These are phyloP conservation scores for Pitangus sulphuratus DNA, from an alignment of 2,797 vertebrate genomes.

Conservation along the genomic window DNA sequence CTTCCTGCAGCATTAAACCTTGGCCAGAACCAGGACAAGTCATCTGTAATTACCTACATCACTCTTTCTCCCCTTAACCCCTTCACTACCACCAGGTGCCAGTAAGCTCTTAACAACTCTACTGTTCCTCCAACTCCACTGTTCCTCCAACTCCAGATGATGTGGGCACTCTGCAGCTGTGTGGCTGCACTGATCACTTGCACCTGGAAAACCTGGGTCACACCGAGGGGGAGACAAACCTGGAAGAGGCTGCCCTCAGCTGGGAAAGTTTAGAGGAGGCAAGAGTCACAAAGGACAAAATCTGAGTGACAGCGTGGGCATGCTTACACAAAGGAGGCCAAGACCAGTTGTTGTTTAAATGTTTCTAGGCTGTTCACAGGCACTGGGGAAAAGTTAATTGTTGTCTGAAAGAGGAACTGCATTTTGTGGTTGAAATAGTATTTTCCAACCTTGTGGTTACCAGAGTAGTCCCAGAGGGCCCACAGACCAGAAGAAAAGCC, in stretches of 20 bases:
- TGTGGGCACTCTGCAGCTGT: background rate
- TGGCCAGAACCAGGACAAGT: background rate
- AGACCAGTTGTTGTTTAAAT: background rate
- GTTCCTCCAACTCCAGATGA: background rate
- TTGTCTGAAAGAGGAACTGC: constrained; percentile 16
- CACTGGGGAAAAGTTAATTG: background rate
- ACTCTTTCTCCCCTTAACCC: background rate
- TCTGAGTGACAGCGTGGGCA: rapidly evolving
- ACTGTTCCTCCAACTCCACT: background rate
- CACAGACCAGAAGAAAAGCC: background rate
- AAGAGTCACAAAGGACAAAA: background rate
- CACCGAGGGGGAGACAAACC: rapidly evolving
- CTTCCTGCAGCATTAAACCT: background rate
- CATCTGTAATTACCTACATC: background rate
- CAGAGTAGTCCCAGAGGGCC: background rate
- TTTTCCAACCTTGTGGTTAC: constrained; percentile 36
- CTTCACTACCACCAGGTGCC: background rate
- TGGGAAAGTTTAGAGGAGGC: background rate
- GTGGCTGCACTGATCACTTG: background rate
- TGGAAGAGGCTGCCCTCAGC: background rate
- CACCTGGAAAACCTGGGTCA: background rate
- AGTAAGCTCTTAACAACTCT: background rate
- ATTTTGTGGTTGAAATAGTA: constrained; percentile 6
- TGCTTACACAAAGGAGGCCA: background rate
- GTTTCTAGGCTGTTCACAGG: background rate